A percentile compares a stretch with the other conserved stretches of the same genome.
Evolutionary conservation across 2,888 invertebrate genomes (phyloP).

Genomic region (Allophyes oxyacanthae): DNA sequence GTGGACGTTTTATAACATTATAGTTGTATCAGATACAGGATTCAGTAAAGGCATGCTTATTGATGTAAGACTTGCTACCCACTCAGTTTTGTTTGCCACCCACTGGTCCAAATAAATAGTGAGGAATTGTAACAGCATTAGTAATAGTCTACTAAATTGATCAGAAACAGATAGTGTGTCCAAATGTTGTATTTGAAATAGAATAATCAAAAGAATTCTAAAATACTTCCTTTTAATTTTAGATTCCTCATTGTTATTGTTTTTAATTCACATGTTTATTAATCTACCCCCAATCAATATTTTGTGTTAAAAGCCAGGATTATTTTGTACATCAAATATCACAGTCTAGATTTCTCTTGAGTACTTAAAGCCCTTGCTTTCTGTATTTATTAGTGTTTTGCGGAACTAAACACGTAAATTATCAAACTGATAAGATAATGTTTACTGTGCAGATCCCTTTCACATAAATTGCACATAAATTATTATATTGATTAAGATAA

Average conservation of each 20-base stretch:
- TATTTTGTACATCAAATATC: not conserved
- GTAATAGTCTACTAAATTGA: not conserved
- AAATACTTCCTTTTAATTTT: not conserved
- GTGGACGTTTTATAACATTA: not conserved
- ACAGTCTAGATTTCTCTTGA: not conserved
- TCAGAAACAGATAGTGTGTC: no score
- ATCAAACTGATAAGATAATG: slow-evolving; percentile 58
- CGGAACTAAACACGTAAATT: slow-evolving; percentile 31
- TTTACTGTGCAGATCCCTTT: slow-evolving; percentile 44
- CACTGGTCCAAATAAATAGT: slow-evolving; percentile 20
- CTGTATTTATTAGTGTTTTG: slow-evolving; percentile 11
- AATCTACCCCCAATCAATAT: slow-evolving; percentile 24
- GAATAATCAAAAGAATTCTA: not conserved
- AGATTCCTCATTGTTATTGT: not conserved
- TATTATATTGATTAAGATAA: slow-evolving; percentile 38
- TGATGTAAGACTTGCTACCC: slow-evolving; percentile 21
- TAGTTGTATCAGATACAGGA: not conserved
- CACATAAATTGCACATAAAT: slow-evolving; percentile 49
- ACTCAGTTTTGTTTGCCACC: slow-evolving; percentile 21
- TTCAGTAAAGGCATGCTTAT: not conserved
- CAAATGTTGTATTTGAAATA: slow-evolving; percentile 1
- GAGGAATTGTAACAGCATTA: slow-evolving; percentile 1
- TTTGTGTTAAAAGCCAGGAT: not conserved
- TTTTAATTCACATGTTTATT: not conserved
- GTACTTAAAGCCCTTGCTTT: slow-evolving; percentile 1